Conservation (phyloP, 1,140 invertebrate genomes). For the Zaprionus nigranus region DNA sequence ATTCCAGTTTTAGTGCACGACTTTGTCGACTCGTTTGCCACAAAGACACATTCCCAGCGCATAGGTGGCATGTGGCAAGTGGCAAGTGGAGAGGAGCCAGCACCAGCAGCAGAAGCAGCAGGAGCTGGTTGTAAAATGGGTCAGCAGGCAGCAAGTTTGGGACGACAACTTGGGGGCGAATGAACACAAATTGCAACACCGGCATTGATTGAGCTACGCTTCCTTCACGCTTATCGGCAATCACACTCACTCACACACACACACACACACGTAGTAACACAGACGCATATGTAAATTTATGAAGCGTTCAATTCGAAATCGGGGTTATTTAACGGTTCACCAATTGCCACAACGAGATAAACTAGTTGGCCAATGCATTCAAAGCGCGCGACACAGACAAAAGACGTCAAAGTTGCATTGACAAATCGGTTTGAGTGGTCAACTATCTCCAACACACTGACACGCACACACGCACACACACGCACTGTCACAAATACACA, state of each 20-base stretch:
- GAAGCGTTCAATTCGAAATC: conserved; percentile 64
- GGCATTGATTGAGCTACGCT: neutral
- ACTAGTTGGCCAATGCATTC: conserved; percentile 43
- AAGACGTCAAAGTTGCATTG: conserved; percentile 64
- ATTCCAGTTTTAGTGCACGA: conserved; percentile 21
- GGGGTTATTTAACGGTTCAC: conserved; percentile 82
- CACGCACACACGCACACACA: conserved; percentile 35
- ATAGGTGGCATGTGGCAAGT: conserved; percentile 9
- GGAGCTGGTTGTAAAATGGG: conserved; percentile 42
- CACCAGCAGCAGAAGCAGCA: too few relatives aligned
- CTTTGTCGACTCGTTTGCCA: conserved; percentile 13
- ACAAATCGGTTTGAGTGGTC: conserved; percentile 42
- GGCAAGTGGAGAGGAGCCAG: conserved; percentile 1
- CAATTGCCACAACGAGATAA: conserved; percentile 40
- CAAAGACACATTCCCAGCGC: conserved; percentile 1
- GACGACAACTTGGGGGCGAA: neutral
- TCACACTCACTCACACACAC: neutral
- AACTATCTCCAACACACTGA: conserved; percentile 40
- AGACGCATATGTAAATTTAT: conserved; percentile 39
- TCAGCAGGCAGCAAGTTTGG: conserved; percentile 35
- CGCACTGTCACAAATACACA: neutral
- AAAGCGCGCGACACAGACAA: conserved; percentile 41
- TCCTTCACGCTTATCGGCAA: neutral
- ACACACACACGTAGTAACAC: neutral
- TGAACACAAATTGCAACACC: neutral